Evolutionary conservation across 1,140 invertebrate species (phyloP), one percentile per base, ranked within the genome.

Genomic region (Drosophila saltans): DNA sequence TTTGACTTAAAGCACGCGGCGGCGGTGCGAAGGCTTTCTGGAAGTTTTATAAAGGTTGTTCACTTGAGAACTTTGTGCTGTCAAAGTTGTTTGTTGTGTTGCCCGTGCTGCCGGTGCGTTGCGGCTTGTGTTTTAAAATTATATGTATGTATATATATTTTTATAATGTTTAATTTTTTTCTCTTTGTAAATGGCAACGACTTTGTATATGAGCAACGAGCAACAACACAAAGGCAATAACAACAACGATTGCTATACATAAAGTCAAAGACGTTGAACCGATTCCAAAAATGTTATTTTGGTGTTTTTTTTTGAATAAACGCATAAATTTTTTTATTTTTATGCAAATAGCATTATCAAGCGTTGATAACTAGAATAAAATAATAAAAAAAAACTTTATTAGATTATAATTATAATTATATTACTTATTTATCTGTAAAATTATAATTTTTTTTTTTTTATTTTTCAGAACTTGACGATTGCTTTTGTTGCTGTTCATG

Each of bases 231-330:
- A 75, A 60, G 62, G 59, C 62, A 75, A 61, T 36, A 65, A 63
- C 60, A 73, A 70, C 11, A 63, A 26, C 58, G 33, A 30, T 39
- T 62, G 57, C 39, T 48, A 52, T 52, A 58, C 40, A 65, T 26
- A 75, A 81, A 79, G 75, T 73, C 66, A 79, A 83, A 89, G 77
- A 80, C 76, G 75, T 78, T 78, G 76, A 78, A 78, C 83, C 84
- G 83, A 72, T 78, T 77, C 72, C 56, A 28, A 65, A 57, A 80
- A 56, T 48, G 10, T 63, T 60, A 40, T 40, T 7, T 36, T 36
- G 3, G 1, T 36, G 6, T 36, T 3, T 3, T 39, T 24, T 59
- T 7, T 58, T 58, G 39, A 10, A 61, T 43, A 36, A 16, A 21
- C 11, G 4, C 52, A 2, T 28, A 11, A 24, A 28, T 69, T 45